These are phyloP conservation scores for Tenualosa thibaudeaui DNA, from an alignment of 2,797 vertebrate species.

Conservation along the genomic window DNA sequence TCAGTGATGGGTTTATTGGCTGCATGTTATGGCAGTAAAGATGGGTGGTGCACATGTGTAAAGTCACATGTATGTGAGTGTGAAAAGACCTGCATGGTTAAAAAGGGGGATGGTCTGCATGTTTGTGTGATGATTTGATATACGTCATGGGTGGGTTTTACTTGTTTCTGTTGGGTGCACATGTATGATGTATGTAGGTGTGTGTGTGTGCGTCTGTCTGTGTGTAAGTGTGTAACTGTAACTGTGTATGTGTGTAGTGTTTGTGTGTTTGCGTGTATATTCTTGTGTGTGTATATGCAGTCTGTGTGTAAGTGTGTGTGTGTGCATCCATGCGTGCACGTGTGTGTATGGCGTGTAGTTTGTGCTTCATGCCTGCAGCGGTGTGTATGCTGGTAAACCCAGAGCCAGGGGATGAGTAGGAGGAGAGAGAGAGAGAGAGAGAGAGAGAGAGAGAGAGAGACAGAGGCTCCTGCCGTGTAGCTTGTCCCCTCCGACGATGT, in stretches of 20 bases:
- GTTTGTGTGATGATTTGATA: not conserved
- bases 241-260: not conserved
- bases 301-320: not conserved
- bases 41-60: not conserved
- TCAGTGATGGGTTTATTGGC: not conserved
- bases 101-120: not conserved
- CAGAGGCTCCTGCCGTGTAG: not conserved
- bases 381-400: no score
- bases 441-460: no score
- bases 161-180: no score
- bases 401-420: not conserved
- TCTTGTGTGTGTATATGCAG: not conserved
- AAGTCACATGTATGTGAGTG: constrained; percentile 3
- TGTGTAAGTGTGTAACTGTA: no score
- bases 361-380: no score
- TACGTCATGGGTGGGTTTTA: not conserved
- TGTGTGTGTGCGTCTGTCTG: not conserved
- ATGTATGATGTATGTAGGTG: not conserved
- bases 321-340: not conserved
- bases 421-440: no score
- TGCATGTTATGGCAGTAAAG: not conserved
- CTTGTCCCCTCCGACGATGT: not conserved
- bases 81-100: not conserved
- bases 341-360: not conserved
- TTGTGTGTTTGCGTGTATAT: not conserved